Percentiles rank a stretch among this genome's conserved stretches.
phyloP scores from a whole-genome alignment of 2,888 invertebrate species.

The Masnerella sp. region DNA sequence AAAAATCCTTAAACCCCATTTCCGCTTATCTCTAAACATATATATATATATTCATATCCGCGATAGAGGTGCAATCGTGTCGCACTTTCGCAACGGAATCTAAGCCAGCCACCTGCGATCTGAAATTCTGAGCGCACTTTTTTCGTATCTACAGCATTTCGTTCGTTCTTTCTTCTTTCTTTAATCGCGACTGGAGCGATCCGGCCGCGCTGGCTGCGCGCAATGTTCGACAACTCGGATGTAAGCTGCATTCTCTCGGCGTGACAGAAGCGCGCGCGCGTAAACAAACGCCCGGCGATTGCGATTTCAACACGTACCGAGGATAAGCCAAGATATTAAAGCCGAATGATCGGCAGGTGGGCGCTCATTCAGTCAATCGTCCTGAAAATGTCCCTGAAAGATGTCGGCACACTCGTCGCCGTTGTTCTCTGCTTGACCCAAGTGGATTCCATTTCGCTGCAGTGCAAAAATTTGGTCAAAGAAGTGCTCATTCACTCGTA shows the following conservation, averaged over 20 bases:
- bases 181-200: too few species aligned
- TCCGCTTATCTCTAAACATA: too few species aligned
- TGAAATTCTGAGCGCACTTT: too few species aligned
- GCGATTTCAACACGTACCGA: slow-evolving; percentile 45
- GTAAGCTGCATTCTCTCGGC: slow-evolving; percentile 28
- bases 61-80: too few species aligned
- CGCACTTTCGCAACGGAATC: too few species aligned
- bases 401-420: slow-evolving; percentile 24
- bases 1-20: too few species aligned
- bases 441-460: slow-evolving; percentile 5
- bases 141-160: too few species aligned
- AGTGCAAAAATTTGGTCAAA: slow-evolving; percentile 37
- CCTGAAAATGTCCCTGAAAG: slow-evolving; percentile 33
- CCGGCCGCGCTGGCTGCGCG: too few species aligned
- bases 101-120: too few species aligned
- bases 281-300: slow-evolving; percentile 37
- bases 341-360: slow-evolving; percentile 17
- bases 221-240: too few species aligned
- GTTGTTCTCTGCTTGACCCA: slow-evolving; percentile 10
- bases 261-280: slow-evolving; percentile 38
- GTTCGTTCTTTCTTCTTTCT: too few species aligned
- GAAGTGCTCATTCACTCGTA: slow-evolving; percentile 25
- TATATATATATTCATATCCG: too few species aligned
- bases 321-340: slow-evolving; percentile 52
- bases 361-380: not conserved